Evolutionary conservation across 2,797 vertebrate species (phyloP).

Genomic region (Vultur gryphus): DNA sequence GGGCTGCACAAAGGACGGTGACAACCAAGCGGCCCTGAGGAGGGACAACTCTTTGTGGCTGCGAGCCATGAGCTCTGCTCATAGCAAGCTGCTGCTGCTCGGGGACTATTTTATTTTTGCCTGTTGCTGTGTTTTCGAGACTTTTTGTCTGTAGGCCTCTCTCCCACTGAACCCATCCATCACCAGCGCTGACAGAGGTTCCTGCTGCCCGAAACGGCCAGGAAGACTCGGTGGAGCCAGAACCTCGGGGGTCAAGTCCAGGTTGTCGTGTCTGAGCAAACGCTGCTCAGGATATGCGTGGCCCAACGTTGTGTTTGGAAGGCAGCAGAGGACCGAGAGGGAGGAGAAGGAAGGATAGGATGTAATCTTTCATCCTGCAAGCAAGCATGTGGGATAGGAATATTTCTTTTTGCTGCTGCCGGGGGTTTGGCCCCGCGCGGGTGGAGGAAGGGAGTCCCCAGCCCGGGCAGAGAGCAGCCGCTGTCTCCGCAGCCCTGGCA

Average conservation of each 20-base stretch:
- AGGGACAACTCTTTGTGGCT: not conserved
- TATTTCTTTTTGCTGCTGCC: not conserved
- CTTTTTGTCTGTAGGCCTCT: slow-evolving; percentile 42
- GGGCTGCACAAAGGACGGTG: not conserved
- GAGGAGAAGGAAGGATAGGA: slow-evolving; percentile 62
- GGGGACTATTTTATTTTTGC: slow-evolving; percentile 6
- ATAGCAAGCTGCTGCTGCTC: not conserved
- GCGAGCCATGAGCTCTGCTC: not conserved
- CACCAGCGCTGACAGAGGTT: slow-evolving; percentile 56
- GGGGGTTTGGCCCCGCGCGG: not conserved
- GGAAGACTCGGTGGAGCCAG: slow-evolving; percentile 82
- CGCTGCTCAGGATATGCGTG: not conserved
- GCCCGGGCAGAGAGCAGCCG: not conserved
- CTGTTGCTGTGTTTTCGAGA: not conserved
- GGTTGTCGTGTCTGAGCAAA: slow-evolving; percentile 73
- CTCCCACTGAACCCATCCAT: slow-evolving; percentile 61
- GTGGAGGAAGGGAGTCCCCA: slow-evolving; percentile 1
- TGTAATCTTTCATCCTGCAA: slow-evolving; percentile 37
- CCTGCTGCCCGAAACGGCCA: slow-evolving; percentile 72
- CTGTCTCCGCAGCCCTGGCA: not conserved
- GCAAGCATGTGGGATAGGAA: not conserved
- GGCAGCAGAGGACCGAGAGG: slow-evolving; percentile 18
- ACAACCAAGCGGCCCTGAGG: not conserved
- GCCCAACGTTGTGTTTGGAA: not conserved
- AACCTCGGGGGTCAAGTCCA: slow-evolving; percentile 86